Conservation (phyloP, 1,140 invertebrate species). For the Brachionus manjavacas region DNA sequence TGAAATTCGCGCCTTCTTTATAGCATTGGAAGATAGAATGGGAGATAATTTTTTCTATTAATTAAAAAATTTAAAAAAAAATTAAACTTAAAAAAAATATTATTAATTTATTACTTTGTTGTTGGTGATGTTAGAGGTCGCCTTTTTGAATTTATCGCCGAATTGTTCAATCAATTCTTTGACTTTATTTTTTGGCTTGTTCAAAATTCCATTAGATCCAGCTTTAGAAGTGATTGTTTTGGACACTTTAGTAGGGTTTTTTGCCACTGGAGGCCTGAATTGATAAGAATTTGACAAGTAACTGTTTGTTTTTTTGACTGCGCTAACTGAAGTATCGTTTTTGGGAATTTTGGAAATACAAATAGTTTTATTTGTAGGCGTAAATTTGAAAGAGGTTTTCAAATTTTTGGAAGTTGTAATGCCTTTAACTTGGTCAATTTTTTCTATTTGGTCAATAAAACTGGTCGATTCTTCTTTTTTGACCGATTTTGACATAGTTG, state of each 20-base stretch:
- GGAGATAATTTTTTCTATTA: not conserved
- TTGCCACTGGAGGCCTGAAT: not conserved
- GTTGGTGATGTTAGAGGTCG: not conserved
- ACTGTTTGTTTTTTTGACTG: not conserved
- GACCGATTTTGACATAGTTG: not conserved
- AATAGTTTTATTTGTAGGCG: conserved; percentile 2
- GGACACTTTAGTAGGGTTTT: not conserved
- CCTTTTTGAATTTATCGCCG: conserved; percentile 9
- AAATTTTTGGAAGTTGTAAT: not conserved
- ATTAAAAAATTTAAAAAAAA: not conserved
- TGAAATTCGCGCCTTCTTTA: not conserved
- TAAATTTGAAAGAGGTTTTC: conserved; percentile 21
- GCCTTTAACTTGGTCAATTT: not conserved
- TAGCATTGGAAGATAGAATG: not conserved
- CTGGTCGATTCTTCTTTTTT: not conserved
- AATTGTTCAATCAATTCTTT: not conserved
- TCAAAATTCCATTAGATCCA: not conserved
- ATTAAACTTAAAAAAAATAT: no score
- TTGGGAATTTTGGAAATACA: conserved; percentile 7
- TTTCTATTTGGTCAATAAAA: conserved; percentile 10
- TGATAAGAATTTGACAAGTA: not conserved
- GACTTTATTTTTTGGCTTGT: conserved; percentile 4
- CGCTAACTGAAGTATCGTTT: not conserved
- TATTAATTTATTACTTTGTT: no score
- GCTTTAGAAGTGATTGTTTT: not conserved